Percentiles rank a stretch among this genome's conserved stretches.
These are phyloP conservation scores for Poecilia latipinna DNA, from an alignment of 2,113 vertebrate genomes.

Conservation along the genomic window DNA sequence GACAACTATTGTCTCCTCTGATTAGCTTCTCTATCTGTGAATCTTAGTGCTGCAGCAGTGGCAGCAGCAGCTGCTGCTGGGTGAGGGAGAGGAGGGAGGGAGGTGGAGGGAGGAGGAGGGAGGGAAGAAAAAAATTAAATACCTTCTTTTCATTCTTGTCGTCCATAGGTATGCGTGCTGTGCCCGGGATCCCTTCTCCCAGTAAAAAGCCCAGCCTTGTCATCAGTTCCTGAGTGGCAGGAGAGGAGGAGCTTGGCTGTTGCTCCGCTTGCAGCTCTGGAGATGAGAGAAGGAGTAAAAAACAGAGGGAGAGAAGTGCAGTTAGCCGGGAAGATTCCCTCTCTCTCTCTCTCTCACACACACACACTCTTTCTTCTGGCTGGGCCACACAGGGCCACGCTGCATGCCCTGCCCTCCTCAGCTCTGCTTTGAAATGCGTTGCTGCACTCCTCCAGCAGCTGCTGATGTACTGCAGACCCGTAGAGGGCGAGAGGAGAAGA, in stretches of 20 bases:
- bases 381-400: constrained; percentile 64
- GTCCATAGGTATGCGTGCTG: constrained; percentile 91
- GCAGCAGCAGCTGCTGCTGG: constrained; percentile 63
- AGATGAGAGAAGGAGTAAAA: constrained; percentile 39
- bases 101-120: constrained; percentile 14
- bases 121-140: constrained; percentile 72
- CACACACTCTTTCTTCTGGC: constrained; percentile 41
- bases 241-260: constrained; percentile 92
- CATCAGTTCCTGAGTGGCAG: constrained; percentile 98
- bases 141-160: constrained; percentile 96
- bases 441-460: constrained; percentile 63
- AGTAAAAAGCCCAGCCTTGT: constrained; percentile 97
- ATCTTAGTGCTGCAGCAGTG: constrained; percentile 54
- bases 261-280: constrained; percentile 87
- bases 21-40: constrained; percentile 53
- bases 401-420: constrained; percentile 49
- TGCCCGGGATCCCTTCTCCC: constrained; percentile 95
- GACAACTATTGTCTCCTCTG: constrained; percentile 45
- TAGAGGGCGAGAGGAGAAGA: constrained; percentile 36
- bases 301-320: constrained; percentile 51
- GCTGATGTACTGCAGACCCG: constrained; percentile 65
- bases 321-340: constrained; percentile 52
- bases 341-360: constrained; percentile 35
- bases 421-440: constrained; percentile 52
- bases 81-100: constrained; percentile 47